These are phyloP conservation scores for Drosophila guanche DNA, from an alignment of 1,140 invertebrate genomes.

Conservation along the genomic window DNA sequence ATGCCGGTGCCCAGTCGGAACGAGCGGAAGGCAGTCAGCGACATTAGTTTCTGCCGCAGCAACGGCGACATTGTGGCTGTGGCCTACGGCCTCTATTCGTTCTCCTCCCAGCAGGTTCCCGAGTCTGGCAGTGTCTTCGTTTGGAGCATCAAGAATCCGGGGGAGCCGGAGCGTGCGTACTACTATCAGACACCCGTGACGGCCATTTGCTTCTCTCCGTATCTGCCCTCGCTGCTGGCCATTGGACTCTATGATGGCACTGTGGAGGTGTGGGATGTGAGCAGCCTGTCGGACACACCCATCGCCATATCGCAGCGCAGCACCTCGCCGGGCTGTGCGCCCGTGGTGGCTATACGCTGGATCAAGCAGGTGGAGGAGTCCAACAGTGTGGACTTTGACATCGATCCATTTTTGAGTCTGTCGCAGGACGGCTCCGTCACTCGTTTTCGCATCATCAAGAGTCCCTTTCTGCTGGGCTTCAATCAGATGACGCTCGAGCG, in stretches of 20 bases:
- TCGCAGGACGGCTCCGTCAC: slow-evolving; percentile 87
- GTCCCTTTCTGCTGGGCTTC: slow-evolving; percentile 81
- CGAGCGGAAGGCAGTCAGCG: slow-evolving; percentile 84
- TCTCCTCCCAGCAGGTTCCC: slow-evolving; percentile 65
- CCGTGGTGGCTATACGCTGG: slow-evolving; percentile 87
- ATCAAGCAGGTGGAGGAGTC: slow-evolving; percentile 71
- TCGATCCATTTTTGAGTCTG: slow-evolving; percentile 84
- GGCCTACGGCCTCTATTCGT: slow-evolving; percentile 87
- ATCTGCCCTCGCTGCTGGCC: slow-evolving; percentile 89
- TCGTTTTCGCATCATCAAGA: slow-evolving; percentile 84
- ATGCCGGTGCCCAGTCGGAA: slow-evolving; percentile 52
- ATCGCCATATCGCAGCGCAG: slow-evolving; percentile 85
- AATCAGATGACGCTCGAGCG: slow-evolving; percentile 87
- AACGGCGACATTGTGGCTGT: slow-evolving; percentile 88
- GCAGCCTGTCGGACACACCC: slow-evolving; percentile 75
- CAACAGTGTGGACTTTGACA: slow-evolving; percentile 73
- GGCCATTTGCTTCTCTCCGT: slow-evolving; percentile 89
- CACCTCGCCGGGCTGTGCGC: slow-evolving; percentile 86
- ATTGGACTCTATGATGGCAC: slow-evolving; percentile 91
- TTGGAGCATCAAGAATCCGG: slow-evolving; percentile 94
- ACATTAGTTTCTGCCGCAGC: slow-evolving; percentile 86
- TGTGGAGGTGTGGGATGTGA: slow-evolving; percentile 89
- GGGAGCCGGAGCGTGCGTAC: slow-evolving; percentile 90
- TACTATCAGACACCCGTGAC: slow-evolving; percentile 88
- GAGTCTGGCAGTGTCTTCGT: slow-evolving; percentile 85